phyloP scores from a whole-genome alignment of 2,888 invertebrate genomes.

The Philereme transversata region DNA sequence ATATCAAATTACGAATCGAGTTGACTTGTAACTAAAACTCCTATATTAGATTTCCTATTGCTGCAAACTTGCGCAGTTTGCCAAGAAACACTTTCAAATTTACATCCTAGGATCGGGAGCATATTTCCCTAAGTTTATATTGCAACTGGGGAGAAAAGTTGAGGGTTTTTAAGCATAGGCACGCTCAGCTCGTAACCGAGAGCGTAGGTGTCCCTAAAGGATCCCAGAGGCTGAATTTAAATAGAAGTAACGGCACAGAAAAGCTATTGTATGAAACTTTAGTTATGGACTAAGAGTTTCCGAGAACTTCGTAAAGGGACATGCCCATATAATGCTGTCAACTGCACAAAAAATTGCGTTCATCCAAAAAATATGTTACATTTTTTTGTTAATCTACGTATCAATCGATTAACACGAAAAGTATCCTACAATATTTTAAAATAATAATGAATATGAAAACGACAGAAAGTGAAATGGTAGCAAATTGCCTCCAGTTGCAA shows the following conservation, averaged over 20 bases:
- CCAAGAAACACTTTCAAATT: conserved; percentile 30
- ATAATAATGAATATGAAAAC: no score
- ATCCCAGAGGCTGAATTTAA: conserved; percentile 33
- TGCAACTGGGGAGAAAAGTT: conserved; percentile 29
- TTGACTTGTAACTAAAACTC: conserved; percentile 28
- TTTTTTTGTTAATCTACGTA: no score
- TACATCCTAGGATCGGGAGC: conserved; percentile 19
- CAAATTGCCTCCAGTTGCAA: no score
- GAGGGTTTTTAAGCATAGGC: conserved; percentile 35
- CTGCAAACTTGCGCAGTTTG: conserved; percentile 25
- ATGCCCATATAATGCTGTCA: no score
- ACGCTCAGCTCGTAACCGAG: conserved; percentile 28
- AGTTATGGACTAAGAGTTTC: conserved; percentile 3
- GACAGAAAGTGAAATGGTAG: no score
- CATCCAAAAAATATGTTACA: no score
- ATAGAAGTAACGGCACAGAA: conserved; percentile 28
- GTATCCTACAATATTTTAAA: no score
- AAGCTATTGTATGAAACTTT: conserved; percentile 22
- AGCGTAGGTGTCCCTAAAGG: conserved; percentile 31
- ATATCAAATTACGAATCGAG: conserved; percentile 28
- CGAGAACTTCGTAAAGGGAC: conserved; percentile 4
- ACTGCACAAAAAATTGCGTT: no score
- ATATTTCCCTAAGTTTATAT: conserved; percentile 36
- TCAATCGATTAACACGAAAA: no score
- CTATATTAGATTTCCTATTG: conserved; percentile 31